Evolutionary conservation across 2,888 invertebrate species (phyloP).

Genomic region (Stictocephala bisonia): DNA sequence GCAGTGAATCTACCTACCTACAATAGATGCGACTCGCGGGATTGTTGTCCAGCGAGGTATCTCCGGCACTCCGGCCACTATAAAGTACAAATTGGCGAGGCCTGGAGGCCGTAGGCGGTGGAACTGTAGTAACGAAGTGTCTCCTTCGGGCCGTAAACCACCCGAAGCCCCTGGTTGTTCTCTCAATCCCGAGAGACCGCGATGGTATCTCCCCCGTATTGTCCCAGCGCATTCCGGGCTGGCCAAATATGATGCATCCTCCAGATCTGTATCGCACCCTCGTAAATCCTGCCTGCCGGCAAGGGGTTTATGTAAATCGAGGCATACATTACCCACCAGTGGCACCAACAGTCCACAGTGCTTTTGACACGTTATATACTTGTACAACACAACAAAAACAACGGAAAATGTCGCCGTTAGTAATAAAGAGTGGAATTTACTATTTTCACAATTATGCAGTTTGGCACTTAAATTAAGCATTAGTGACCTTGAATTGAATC

Average conservation of each 20-base stretch:
- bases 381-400: too few relatives aligned
- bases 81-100: constrained; percentile 41
- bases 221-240: constrained; percentile 14
- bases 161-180: neutral
- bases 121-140: neutral
- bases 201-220: constrained; percentile 34
- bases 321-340: constrained; percentile 22
- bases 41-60: constrained; percentile 28
- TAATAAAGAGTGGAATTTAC: too few relatives aligned
- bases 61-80: constrained; percentile 15
- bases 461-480: too few relatives aligned
- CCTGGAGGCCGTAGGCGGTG: constrained; percentile 23
- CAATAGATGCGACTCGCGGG: too few relatives aligned
- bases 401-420: too few relatives aligned
- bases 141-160: neutral
- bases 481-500: too few relatives aligned
- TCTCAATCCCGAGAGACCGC: constrained; percentile 26
- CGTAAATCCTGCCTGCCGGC: constrained; percentile 22
- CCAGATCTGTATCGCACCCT: constrained; percentile 37
- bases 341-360: too few relatives aligned
- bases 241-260: constrained; percentile 35
- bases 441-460: too few relatives aligned
- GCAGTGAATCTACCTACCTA: too few relatives aligned
- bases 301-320: constrained; percentile 40
- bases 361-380: too few relatives aligned